Conservation (phyloP, 2,113 vertebrate species). For the Cettia cetti region DNA sequence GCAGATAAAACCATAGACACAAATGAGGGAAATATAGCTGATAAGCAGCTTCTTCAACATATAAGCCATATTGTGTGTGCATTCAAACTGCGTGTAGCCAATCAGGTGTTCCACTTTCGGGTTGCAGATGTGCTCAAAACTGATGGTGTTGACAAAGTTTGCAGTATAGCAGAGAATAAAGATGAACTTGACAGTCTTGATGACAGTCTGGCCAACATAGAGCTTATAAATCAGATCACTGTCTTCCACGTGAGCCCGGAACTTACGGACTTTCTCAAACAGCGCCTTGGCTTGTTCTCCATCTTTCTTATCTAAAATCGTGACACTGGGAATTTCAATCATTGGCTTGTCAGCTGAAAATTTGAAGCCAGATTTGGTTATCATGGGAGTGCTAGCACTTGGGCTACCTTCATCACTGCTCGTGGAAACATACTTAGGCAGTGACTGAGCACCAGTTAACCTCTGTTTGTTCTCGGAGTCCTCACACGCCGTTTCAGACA, state of each 20-base stretch:
- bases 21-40: conserved; percentile 96
- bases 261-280: conserved; percentile 97
- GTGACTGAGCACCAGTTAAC: conserved; percentile 84
- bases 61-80: conserved; percentile 98
- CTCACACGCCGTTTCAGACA: conserved; percentile 96
- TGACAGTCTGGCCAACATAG: conserved; percentile 92
- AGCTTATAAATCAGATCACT: conserved; percentile 97
- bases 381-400: conserved; percentile 88
- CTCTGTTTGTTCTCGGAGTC: conserved; percentile 97
- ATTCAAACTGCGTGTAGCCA: conserved; percentile 89
- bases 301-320: conserved; percentile 97
- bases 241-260: conserved; percentile 94
- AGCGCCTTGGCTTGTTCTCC: conserved; percentile 97
- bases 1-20: conserved; percentile 92
- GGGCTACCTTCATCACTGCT: conserved; percentile 96
- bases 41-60: conserved; percentile 96
- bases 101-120: conserved; percentile 93
- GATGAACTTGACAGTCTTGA: conserved; percentile 97
- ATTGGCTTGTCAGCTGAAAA: conserved; percentile 94
- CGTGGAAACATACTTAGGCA: conserved; percentile 93
- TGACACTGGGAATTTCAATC: conserved; percentile 92
- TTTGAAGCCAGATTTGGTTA: conserved; percentile 88
- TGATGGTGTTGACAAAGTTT: conserved; percentile 92
- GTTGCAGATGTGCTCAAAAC: conserved; percentile 89
- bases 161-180: conserved; percentile 94